A percentile compares a stretch with the other conserved stretches of the same genome.
These are phyloP conservation scores for Eurois occulta DNA, from an alignment of 2,888 invertebrate genomes.

Conservation along the genomic window DNA sequence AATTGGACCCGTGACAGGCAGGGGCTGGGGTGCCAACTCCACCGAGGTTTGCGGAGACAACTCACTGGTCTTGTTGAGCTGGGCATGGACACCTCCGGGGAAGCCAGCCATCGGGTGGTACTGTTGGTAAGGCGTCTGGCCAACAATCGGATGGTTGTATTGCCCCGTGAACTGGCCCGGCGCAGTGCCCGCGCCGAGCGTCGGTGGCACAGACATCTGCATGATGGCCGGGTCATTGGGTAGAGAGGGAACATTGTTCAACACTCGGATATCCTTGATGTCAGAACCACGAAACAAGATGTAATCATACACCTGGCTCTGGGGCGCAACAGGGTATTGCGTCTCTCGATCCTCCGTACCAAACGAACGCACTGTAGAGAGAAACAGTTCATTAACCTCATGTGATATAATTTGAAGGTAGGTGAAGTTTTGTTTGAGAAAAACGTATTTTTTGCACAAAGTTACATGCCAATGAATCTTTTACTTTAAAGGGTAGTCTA, in stretches of 20 bases:
- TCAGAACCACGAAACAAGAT: constrained; percentile 99
- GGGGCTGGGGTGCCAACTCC: constrained; percentile 83
- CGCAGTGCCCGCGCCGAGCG: constrained; percentile 91
- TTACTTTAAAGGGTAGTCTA: background rate
- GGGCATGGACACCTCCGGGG: constrained; percentile 85
- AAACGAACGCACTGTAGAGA: constrained; percentile 97
- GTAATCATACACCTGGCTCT: constrained; percentile 99
- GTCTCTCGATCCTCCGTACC: constrained; percentile 99
- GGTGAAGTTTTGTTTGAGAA: constrained; percentile 21
- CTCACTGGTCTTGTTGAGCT: constrained; percentile 90
- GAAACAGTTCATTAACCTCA: constrained; percentile 53
- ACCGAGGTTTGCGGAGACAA: constrained; percentile 87
- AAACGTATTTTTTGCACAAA: background rate
- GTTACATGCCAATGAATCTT: background rate
- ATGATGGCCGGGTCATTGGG: constrained; percentile 99
- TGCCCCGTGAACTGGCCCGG: constrained; percentile 91
- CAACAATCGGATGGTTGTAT: constrained; percentile 93
- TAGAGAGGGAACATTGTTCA: constrained; percentile 95
- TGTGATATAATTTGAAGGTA: constrained; percentile 19
- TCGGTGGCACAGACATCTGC: constrained; percentile 95
- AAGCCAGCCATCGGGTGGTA: constrained; percentile 90
- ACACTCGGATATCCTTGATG: constrained; percentile 99
- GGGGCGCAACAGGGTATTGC: constrained; percentile 98
- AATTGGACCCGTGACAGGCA: constrained; percentile 83
- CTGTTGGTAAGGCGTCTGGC: constrained; percentile 88